These are phyloP conservation scores for Polydrusus cervinus DNA, from an alignment of 2,888 invertebrate species.

Conservation along the genomic window DNA sequence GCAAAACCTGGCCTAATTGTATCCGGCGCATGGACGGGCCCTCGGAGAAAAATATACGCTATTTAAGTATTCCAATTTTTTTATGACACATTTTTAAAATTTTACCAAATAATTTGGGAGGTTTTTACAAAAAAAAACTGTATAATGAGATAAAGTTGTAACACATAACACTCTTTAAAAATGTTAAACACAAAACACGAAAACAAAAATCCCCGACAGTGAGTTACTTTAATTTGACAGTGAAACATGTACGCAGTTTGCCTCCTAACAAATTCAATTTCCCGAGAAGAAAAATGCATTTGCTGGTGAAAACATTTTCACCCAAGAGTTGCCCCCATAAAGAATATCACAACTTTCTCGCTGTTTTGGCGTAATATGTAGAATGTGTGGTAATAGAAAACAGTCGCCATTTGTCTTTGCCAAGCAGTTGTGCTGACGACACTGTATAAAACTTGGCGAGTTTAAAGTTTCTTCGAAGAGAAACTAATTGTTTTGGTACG, in stretches of 20 bases:
- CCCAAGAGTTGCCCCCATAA: slow-evolving; percentile 8
- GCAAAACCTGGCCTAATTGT: too few species aligned
- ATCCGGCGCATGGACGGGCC: too few species aligned
- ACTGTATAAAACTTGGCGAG: slow-evolving; percentile 3
- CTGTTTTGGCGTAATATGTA: slow-evolving; percentile 14
- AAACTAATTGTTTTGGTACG: slow-evolving; percentile 6
- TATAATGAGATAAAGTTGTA: too few species aligned
- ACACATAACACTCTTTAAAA: not conserved
- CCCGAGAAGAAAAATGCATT: slow-evolving; percentile 20
- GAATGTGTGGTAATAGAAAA: slow-evolving; percentile 4
- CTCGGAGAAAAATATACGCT: too few species aligned
- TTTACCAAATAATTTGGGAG: too few species aligned
- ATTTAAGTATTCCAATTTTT: too few species aligned
- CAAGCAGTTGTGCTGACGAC: slow-evolving; percentile 5
- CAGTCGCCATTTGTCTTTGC: slow-evolving; percentile 12
- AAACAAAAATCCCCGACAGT: not conserved
- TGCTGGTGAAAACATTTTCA: not conserved
- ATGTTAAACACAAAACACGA: not conserved
- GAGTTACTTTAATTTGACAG: too few species aligned
- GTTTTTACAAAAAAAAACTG: too few species aligned
- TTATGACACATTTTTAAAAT: too few species aligned
- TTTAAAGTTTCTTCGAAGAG: not conserved
- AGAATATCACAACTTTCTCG: slow-evolving; percentile 14
- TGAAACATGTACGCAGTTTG: too few species aligned
- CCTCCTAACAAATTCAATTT: not conserved